Evolutionary conservation across 2,888 invertebrate genomes (phyloP).

Genomic region (Lacanobia wlatinum): DNA sequence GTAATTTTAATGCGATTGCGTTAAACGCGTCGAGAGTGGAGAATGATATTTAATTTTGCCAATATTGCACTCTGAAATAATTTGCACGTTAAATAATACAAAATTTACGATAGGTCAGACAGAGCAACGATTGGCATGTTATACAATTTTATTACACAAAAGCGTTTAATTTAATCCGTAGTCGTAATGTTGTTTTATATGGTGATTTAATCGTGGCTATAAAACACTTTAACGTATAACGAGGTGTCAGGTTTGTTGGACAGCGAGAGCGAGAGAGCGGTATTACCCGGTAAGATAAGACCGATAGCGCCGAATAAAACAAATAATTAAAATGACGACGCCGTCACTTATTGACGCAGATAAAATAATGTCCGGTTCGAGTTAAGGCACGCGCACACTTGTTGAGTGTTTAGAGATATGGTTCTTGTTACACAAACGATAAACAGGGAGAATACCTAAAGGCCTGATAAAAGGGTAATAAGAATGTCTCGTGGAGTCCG

Average conservation of each 20-base stretch:
- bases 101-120: constrained; percentile 55
- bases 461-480: not conserved
- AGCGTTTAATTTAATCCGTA: constrained; percentile 72
- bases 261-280: constrained; percentile 59
- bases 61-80: constrained; percentile 39
- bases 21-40: constrained; percentile 30
- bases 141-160: constrained; percentile 73
- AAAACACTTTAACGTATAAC: constrained; percentile 59
- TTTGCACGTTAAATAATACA: constrained; percentile 44
- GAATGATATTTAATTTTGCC: constrained; percentile 42
- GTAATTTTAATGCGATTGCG: constrained; percentile 48
- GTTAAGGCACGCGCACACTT: constrained; percentile 52
- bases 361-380: constrained; percentile 58
- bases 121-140: constrained; percentile 61
- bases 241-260: constrained; percentile 51
- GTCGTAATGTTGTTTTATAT: constrained; percentile 72
- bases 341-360: constrained; percentile 66
- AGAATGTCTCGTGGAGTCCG: no score
- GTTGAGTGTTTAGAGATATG: constrained; percentile 43
- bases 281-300: constrained; percentile 60
- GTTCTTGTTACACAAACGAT: constrained; percentile 25
- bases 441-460: constrained; percentile 15
- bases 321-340: constrained; percentile 65
- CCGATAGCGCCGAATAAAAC: constrained; percentile 71
- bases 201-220: constrained; percentile 72